Evolutionary conservation across 2,888 invertebrate genomes (phyloP), one percentile per base, ranked within the genome.

Genomic region (Spodoptera picta): DNA sequence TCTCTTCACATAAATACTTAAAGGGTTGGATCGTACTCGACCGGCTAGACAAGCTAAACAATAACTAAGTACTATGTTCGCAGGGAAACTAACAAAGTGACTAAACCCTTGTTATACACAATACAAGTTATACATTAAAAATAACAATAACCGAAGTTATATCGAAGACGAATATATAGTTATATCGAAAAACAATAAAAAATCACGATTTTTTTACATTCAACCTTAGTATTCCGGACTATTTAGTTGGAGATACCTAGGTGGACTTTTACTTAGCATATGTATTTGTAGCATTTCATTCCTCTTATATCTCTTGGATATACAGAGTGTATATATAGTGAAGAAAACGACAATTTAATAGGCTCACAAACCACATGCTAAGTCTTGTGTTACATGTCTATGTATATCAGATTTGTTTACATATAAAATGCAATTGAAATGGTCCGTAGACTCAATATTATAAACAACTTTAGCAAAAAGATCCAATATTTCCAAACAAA

Each of bases 1-100:
- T 87, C 80, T 92, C 84, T 90, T 85, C 89, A 92, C 92, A 93
- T 93, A 92, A 92, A 93, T 93, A 92, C 88, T 91, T 88, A 90
- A 87, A 86, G 63, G 73, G 82, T 84, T 84, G 88, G 89, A 90
- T 85, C 81, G 76, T 83, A 83, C 59, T 75, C 77, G 77, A 86
- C 82, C 83, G 81, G 82, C 87, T 90, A 88, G 84, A 85, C 83
- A 86, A 87, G 85, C 85, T 85, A 85, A 83, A 77, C 80, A 75
- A 81, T 83, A 86, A 81, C 87, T 91, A 92, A 92, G 90, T 92
- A 90, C 89, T 88, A 83, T 80, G 80, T 84, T 87, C 80, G 84
- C 82, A 86, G 86, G 83, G 86, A 86, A 85, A 85, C 83, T 84
- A 85, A 90, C 86, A 86, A 78, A 90, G 86, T 92, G 92, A 92